These are phyloP conservation scores for Prionailurus bengalensis DNA, from an alignment of 2,113 vertebrate species.

Conservation along the genomic window DNA sequence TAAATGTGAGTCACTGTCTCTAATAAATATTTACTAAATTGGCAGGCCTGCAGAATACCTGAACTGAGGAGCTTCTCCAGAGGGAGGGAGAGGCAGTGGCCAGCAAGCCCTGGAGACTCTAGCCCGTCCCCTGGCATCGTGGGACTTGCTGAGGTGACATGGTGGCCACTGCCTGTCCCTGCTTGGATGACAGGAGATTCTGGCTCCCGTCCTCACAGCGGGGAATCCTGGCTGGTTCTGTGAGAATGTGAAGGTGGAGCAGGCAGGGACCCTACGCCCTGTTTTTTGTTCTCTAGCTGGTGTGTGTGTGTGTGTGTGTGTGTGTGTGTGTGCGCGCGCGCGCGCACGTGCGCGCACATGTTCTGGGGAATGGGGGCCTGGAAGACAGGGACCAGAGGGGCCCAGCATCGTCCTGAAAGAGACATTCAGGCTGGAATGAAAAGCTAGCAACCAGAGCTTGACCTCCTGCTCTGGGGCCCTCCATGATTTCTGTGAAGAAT, in stretches of 20 bases:
- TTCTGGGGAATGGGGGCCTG: not conserved
- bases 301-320: fast-evolving
- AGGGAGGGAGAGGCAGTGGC: not conserved
- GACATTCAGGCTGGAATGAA: not conserved
- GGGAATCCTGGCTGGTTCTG: not conserved
- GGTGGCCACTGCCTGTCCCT: not conserved
- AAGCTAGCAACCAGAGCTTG: too few relatives aligned
- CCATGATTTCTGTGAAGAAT: not conserved
- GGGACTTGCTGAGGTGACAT: not conserved
- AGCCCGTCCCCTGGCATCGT: fast-evolving
- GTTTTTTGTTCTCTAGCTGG: not conserved
- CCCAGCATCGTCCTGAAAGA: not conserved
- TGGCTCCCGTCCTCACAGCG: not conserved
- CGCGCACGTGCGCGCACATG: not conserved
- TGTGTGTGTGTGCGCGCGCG: fast-evolving
- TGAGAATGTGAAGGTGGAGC: not conserved
- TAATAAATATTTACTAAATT: not conserved
- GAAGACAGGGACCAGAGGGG: not conserved
- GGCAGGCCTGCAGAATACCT: not conserved
- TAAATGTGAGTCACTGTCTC: not conserved
- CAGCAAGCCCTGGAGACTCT: not conserved
- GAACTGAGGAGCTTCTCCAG: not conserved
- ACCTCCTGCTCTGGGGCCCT: not conserved
- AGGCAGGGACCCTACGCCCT: not conserved
- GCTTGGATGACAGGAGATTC: not conserved